A percentile compares a stretch with the other conserved stretches of the same genome.
Conservation (phyloP, 2,113 vertebrate species). For the Lycocorax pyrrhopterus region DNA sequence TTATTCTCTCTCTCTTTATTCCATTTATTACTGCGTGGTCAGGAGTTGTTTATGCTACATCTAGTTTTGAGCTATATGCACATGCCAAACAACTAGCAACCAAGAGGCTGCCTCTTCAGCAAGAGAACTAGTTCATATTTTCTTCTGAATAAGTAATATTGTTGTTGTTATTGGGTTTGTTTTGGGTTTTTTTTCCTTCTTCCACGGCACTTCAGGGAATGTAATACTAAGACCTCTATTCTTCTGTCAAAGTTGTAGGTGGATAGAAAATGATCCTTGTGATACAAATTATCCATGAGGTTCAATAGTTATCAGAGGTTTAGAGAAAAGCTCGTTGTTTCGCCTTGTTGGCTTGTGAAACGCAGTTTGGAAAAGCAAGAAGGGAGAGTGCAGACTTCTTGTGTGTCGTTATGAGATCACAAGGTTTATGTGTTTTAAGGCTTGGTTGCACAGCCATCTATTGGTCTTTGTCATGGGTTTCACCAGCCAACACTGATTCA, state of each 20-base stretch:
- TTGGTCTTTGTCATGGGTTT: neutral
- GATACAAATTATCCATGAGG: neutral
- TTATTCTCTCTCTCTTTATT: neutral
- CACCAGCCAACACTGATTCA: neutral
- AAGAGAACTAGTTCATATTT: neutral
- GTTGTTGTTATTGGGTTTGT: neutral
- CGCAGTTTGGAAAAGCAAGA: neutral
- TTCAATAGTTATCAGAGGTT: neutral
- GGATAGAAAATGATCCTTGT: neutral
- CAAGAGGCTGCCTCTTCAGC: neutral
- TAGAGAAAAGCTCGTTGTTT: neutral
- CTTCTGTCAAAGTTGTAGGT: neutral
- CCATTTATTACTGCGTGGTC: neutral
- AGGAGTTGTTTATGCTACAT: neutral
- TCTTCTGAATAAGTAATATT: neutral
- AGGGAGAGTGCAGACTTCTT: neutral
- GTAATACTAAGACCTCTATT: neutral
- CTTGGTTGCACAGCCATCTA: neutral
- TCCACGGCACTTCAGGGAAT: accelerated
- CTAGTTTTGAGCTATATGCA: neutral
- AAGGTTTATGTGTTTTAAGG: neutral
- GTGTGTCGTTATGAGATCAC: neutral
- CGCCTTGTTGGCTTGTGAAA: neutral
- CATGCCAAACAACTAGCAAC: neutral
- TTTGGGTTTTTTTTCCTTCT: neutral